Base-by-base conservation (phyloP, 2,888 invertebrate genomes). In the Tolmerus cingulatus region DNA sequence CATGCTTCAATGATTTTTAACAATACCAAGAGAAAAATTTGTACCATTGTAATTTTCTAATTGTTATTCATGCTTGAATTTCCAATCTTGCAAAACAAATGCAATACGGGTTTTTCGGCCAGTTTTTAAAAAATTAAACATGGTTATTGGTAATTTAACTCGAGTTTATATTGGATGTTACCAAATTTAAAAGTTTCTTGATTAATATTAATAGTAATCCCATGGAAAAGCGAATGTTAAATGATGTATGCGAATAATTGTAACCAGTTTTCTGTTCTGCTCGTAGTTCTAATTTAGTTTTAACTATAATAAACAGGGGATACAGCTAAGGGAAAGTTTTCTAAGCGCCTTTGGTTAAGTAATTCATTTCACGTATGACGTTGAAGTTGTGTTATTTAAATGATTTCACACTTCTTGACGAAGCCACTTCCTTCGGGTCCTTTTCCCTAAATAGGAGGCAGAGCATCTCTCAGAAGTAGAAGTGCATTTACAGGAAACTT, bases 401-500 rank as follows among this genome's bases (percentile, higher is more conserved):
- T 86, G 74, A 86, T 86, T 86, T 86, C 76, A 86, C 74, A 77
- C 43, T 86, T 76, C 76, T 86, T 86, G 86, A 86, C 76, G 37
- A 51, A 57, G 40, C 43, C 19, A 23, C n/a, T 19, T 37, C 34
- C 30, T 82, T 34, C 77, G 9, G 16, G 66, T 43, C 51, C 43
- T 86, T 51, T 51, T 51, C 51, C 51, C 19, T 51, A n/a, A 7
- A 51, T 51, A n/a, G 51, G 51, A 5, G 51, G n/a, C 51, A 51
- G 66, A 19, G 16, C 19, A 30, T 34, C 30, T 77, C n/a, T 40
- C 51, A 46, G n/a, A n/a, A 86, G 76, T 76, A 19, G 77, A 76
- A 51, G 74, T 74, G 76, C 51, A 51, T 82, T 82, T 51, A 27
- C 77, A 77, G 46, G 46, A 74, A 86, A 86, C 76, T 76, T 76